A percentile compares a stretch with the other conserved stretches of the same genome.
These are phyloP conservation scores for Thalpophila matura DNA, from an alignment of 2,888 invertebrate species.

Conservation along the genomic window DNA sequence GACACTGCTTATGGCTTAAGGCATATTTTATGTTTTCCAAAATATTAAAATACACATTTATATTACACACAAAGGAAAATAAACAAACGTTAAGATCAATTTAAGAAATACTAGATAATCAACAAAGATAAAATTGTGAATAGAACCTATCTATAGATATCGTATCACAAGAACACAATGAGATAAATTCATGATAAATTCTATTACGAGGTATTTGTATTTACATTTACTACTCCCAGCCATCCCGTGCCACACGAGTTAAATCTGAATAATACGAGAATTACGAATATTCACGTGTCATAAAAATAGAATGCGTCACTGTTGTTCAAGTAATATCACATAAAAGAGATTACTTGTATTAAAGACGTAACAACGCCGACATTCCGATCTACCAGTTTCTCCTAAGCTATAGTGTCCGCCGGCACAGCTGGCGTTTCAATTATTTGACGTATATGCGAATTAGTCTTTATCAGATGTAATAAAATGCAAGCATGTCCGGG, in stretches of 20 bases:
- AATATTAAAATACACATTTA: no score
- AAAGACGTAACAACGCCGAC: constrained; percentile 68
- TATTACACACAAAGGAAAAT: constrained; percentile 45
- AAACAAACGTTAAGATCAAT: constrained; percentile 43
- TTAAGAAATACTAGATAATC: constrained; percentile 39
- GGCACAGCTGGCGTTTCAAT: constrained; percentile 75
- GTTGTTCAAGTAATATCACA: constrained; percentile 66
- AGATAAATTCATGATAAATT: constrained; percentile 54
- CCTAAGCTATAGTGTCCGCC: constrained; percentile 59
- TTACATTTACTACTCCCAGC: constrained; percentile 61
- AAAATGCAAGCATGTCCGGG: constrained; percentile 83
- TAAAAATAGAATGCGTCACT: constrained; percentile 63
- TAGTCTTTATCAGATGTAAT: constrained; percentile 87
- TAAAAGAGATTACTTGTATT: constrained; percentile 70
- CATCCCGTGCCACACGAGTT: constrained; percentile 53
- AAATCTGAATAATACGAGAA: constrained; percentile 55
- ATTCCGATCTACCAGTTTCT: constrained; percentile 68
- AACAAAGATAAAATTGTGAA: constrained; percentile 61
- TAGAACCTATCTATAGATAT: constrained; percentile 57
- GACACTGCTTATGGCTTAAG: no score
- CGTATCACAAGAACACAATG: constrained; percentile 59
- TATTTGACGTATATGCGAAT: constrained; percentile 89
- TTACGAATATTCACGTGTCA: constrained; percentile 51
- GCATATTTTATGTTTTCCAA: no score
- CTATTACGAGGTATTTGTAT: constrained; percentile 55